Evolutionary conservation across 2,797 vertebrate species (phyloP).

Genomic region (Anniella stebbinsi): DNA sequence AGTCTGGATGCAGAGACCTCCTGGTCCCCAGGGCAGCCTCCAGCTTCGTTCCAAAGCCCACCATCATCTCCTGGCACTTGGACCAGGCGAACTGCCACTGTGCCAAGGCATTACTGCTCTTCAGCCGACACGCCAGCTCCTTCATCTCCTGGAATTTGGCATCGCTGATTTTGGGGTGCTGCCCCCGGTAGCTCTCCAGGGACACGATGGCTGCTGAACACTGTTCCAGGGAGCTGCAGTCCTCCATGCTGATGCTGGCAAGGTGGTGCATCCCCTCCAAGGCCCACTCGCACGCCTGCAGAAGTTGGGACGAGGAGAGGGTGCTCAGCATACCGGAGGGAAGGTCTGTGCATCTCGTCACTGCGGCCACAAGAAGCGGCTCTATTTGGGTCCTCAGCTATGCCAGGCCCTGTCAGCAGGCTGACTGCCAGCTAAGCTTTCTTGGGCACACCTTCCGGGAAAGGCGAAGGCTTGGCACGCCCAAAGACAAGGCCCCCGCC

Average conservation of each 20-base stretch:
- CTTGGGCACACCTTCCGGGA: not conserved
- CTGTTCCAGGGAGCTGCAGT: conserved; percentile 80
- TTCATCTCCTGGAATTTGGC: conserved; percentile 90
- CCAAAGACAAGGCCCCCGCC: no score
- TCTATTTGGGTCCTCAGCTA: not conserved
- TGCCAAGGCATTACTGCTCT: conserved; percentile 86
- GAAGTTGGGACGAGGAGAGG: conserved; percentile 49
- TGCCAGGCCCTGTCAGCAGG: not conserved
- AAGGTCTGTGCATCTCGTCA: not conserved
- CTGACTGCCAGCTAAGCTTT: not conserved
- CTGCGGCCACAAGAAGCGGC: not conserved
- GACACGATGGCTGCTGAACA: conserved; percentile 81
- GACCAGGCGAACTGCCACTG: conserved; percentile 92
- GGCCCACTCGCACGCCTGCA: conserved; percentile 88
- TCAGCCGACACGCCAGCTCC: conserved; percentile 85
- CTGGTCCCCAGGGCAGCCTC: conserved; percentile 82
- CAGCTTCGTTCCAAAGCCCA: conserved; percentile 89
- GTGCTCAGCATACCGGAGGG: not conserved
- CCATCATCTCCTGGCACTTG: conserved; percentile 90
- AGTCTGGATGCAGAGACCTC: conserved; percentile 50
- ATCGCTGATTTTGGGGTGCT: conserved; percentile 85
- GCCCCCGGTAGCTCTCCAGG: conserved; percentile 85
- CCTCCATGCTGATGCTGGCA: conserved; percentile 87
- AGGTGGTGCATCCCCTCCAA: conserved; percentile 89
- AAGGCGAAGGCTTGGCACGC: not conserved